Conservation (phyloP, 1,140 invertebrate species). For the Theocolax elegans region DNA sequence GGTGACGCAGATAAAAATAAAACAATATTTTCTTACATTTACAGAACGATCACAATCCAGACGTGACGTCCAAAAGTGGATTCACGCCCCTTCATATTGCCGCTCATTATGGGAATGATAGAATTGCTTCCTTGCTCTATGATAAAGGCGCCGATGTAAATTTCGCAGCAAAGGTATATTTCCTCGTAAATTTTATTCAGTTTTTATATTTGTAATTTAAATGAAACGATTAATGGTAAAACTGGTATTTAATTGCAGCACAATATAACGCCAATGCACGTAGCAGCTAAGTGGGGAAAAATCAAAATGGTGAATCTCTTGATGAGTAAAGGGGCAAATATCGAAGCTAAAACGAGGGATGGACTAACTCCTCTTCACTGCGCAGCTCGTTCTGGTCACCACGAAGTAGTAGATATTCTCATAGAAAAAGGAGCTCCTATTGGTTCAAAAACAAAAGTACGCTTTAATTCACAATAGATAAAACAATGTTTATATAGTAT, state of each 20-base stretch:
- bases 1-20: no score
- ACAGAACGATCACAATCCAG: conserved; percentile 93
- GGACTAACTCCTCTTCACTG: conserved; percentile 93
- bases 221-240: not conserved
- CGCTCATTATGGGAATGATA: conserved; percentile 97
- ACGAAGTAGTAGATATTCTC: conserved; percentile 92
- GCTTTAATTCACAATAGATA: not conserved
- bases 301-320: conserved; percentile 89
- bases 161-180: conserved; percentile 86
- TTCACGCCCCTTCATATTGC: conserved; percentile 99
- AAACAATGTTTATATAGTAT: not conserved
- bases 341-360: conserved; percentile 94
- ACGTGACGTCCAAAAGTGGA: conserved; percentile 95
- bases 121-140: conserved; percentile 91
- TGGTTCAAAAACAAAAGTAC: conserved; percentile 96
- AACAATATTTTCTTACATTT: conserved; percentile 21
- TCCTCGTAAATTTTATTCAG: not conserved
- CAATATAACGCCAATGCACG: conserved; percentile 92
- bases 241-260: conserved; percentile 68
- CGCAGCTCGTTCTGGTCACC: conserved; percentile 95
- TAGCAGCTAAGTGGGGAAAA: conserved; percentile 98
- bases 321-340: conserved; percentile 87
- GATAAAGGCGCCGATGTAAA: conserved; percentile 96
- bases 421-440: conserved; percentile 93
- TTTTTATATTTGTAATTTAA: not conserved